Evolutionary conservation across 2,113 vertebrate species (phyloP), one percentile per base, ranked within the genome.

Genomic region (Xiphophorus hellerii): DNA sequence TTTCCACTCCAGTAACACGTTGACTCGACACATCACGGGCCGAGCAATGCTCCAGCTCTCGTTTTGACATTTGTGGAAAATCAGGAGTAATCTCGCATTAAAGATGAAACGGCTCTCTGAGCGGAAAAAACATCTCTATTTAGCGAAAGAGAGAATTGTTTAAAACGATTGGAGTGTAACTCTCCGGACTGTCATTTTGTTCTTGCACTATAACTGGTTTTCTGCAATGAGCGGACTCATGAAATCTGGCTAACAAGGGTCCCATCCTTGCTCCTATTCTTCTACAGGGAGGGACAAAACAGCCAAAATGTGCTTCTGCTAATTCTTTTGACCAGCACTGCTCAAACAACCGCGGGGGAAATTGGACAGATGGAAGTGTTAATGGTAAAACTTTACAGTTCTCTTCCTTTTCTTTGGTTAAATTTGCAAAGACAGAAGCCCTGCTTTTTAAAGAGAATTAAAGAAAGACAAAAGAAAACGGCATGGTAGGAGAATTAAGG

Each of bases 401-500:
- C 87, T 83, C 78, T 80, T 90, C 77, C 80, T 87, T 76, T 77
- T 20, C 1, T 64, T 73, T 29, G 44, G 30, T 58, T 75, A 58
- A 69, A 82, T 42, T 1, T 1, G 71, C 54, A 29, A 71, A 80
- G 69, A 74, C 77, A 76, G 54, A 76, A 1, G 4, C 22, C 27
- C 25, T 61, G 20, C 77, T 87, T 84, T 81, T 74, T 90, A 76
- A 83, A 66, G 66, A 51, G 74, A 78, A 85, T 84, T 91, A 90
- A 81, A 70, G 69, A 63, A 75, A 68, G 58, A 76, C 75, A 84
- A 79, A 58, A 73, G 60, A 66, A 85, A 88, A 85, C 30, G 71
- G 62, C 73, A 74, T 71, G 76, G 77, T 90, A 86, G 76, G 81
- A 85, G 81, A 86, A 88, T 90, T 73, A 84, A 82, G 62, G 66